A percentile compares a stretch with the other conserved stretches of the same genome.
Conservation (phyloP, 1,140 invertebrate genomes). For the Drosophila insularis region DNA sequence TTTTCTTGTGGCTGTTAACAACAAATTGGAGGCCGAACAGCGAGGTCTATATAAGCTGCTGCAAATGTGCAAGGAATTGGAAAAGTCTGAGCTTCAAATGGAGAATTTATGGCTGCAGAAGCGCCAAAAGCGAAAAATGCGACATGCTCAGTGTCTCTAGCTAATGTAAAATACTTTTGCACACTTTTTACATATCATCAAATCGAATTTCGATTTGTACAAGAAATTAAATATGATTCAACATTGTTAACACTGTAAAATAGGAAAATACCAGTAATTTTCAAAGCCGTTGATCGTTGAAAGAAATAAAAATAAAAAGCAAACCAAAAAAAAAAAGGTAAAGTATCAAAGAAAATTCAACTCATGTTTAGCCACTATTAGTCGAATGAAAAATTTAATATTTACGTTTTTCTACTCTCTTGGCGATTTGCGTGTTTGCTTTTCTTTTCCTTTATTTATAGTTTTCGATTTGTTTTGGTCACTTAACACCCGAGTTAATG, state of each 20-base stretch:
- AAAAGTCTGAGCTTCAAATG: not conserved
- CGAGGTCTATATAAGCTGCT: not conserved
- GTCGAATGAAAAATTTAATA: constrained; percentile 24
- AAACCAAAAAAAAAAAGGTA: not conserved
- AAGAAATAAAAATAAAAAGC: no score
- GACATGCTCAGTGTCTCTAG: not conserved
- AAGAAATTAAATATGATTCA: not conserved
- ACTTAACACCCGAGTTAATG: constrained; percentile 48
- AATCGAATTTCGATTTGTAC: no score
- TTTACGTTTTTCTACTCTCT: constrained; percentile 22
- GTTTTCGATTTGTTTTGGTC: constrained; percentile 21
- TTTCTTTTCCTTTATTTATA: constrained; percentile 23
- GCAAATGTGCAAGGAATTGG: not conserved
- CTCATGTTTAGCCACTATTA: constrained; percentile 24
- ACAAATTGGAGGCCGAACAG: not conserved
- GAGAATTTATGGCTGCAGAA: not conserved
- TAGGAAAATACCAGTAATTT: not conserved
- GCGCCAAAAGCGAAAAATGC: not conserved
- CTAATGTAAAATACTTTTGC: no score
- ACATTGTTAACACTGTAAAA: not conserved
- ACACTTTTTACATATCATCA: no score
- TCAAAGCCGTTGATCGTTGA: constrained; percentile 18
- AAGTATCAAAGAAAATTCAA: not conserved
- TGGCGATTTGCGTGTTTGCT: constrained; percentile 37
- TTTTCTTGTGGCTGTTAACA: not conserved